Conservation (phyloP, 1,140 invertebrate species). For the Macrosteles quadrilineatus region DNA sequence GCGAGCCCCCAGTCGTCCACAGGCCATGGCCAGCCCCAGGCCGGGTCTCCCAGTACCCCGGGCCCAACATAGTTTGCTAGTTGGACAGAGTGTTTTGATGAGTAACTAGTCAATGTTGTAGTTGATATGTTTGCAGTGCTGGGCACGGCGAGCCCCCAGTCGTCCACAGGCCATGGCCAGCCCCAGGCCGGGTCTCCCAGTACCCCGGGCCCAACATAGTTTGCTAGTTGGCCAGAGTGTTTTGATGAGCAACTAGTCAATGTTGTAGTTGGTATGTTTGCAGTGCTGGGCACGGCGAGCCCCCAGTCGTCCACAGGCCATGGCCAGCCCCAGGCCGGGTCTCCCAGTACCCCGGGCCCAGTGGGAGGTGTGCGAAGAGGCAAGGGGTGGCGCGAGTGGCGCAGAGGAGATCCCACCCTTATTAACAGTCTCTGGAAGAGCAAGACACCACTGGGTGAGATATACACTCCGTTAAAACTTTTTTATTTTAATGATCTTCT, state of each 20-base stretch:
- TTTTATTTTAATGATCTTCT: not conserved
- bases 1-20: conserved; percentile 33
- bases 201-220: conserved; percentile 44
- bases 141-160: conserved; percentile 27
- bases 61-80: too few species aligned
- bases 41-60: conserved; percentile 48
- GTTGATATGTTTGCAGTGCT: too few species aligned
- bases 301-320: conserved; percentile 39
- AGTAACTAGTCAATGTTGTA: too few species aligned
- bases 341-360: conserved; percentile 45
- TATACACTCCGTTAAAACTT: too few species aligned
- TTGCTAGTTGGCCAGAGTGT: too few species aligned
- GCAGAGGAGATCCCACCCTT: conserved; percentile 64
- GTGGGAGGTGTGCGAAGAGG: conserved; percentile 47
- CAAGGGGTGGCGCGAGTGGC: conserved; percentile 65
- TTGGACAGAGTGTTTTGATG: too few species aligned
- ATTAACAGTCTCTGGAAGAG: conserved; percentile 70
- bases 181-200: conserved; percentile 49
- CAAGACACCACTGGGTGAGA: conserved; percentile 62
- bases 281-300: conserved; percentile 5
- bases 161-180: conserved; percentile 45
- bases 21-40: conserved; percentile 48
- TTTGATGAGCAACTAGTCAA: too few species aligned
- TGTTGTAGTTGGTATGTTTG: not conserved
- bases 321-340: conserved; percentile 49